A percentile compares a stretch with the other conserved stretches of the same genome.
Conservation (phyloP, 2,113 vertebrate genomes). For the Triplophysa tibetana region DNA sequence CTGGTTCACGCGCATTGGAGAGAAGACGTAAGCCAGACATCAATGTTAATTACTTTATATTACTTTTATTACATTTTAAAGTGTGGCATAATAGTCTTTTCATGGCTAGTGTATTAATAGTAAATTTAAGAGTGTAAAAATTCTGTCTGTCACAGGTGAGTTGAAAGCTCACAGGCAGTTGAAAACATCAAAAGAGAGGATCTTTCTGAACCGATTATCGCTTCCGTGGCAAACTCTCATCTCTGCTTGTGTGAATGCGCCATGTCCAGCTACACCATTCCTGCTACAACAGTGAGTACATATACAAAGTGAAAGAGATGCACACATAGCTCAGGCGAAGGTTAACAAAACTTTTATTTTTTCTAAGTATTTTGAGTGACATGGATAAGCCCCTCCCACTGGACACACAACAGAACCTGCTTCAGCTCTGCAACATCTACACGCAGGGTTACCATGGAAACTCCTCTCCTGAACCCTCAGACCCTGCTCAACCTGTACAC, state of each 20-base stretch:
- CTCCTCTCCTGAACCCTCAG: constrained; percentile 46
- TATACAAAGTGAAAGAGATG: background rate
- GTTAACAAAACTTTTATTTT: background rate
- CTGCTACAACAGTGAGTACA: constrained; percentile 80
- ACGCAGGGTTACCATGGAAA: constrained; percentile 71
- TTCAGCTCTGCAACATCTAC: constrained; percentile 88
- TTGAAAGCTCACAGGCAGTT: constrained; percentile 67
- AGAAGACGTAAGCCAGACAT: too few relatives aligned
- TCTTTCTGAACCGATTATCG: constrained; percentile 77
- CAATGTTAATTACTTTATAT: too few relatives aligned
- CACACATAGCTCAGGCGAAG: background rate
- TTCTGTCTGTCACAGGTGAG: constrained; percentile 57
- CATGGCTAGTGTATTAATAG: background rate
- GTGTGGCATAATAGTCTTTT: too few relatives aligned
- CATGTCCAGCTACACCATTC: constrained; percentile 84
- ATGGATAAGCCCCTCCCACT: constrained; percentile 83
- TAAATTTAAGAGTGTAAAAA: background rate
- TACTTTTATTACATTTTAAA: too few relatives aligned
- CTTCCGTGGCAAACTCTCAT: constrained; percentile 86
- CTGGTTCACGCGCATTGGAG: too few relatives aligned
- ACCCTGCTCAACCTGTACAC: constrained; percentile 77
- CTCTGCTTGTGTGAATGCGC: constrained; percentile 82
- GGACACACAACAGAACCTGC: constrained; percentile 80
- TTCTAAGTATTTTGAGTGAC: constrained; percentile 80
- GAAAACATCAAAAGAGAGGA: constrained; percentile 71